Evolutionary conservation across 2,888 invertebrate genomes (phyloP).

Genomic region (Hydropsyche betteni): DNA sequence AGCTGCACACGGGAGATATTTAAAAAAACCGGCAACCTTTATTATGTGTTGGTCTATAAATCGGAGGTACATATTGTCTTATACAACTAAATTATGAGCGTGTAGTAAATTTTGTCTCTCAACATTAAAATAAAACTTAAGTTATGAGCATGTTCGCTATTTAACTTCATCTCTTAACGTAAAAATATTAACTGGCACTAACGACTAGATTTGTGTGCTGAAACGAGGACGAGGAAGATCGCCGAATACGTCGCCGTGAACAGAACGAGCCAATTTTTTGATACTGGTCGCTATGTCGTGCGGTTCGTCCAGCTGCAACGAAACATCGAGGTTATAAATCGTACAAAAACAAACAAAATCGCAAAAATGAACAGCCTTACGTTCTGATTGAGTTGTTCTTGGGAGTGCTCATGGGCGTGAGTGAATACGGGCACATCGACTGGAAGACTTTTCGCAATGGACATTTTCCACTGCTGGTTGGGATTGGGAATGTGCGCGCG

Average conservation of each 20-base stretch:
- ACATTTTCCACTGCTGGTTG: slow-evolving; percentile 58
- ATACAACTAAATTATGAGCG: slow-evolving; percentile 19
- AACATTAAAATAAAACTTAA: neutral
- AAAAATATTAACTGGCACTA: slow-evolving; percentile 44
- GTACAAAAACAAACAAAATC: neutral
- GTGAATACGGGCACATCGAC: slow-evolving; percentile 77
- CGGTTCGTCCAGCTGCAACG: slow-evolving; percentile 66
- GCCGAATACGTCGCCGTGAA: slow-evolving; percentile 89
- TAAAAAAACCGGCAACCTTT: neutral
- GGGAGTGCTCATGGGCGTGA: slow-evolving; percentile 53
- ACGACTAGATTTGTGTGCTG: slow-evolving; percentile 80
- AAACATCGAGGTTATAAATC: slow-evolving; percentile 1
- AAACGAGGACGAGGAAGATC: slow-evolving; percentile 87
- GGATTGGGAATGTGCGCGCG: slow-evolving; percentile 59
- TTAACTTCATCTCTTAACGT: neutral
- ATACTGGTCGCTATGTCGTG: slow-evolving; percentile 91
- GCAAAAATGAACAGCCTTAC: slow-evolving; percentile 35
- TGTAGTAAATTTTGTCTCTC: neutral
- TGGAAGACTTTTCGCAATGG: slow-evolving; percentile 80
- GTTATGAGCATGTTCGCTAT: neutral
- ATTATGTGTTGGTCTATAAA: slow-evolving; percentile 36
- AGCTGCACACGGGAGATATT: slow-evolving; percentile 16
- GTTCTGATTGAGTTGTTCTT: slow-evolving; percentile 52
- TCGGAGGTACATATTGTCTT: slow-evolving; percentile 45
- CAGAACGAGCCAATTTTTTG: slow-evolving; percentile 89